Evolutionary conservation across 2,113 vertebrate genomes (phyloP).

Genomic region (Probosciger aterrimus): DNA sequence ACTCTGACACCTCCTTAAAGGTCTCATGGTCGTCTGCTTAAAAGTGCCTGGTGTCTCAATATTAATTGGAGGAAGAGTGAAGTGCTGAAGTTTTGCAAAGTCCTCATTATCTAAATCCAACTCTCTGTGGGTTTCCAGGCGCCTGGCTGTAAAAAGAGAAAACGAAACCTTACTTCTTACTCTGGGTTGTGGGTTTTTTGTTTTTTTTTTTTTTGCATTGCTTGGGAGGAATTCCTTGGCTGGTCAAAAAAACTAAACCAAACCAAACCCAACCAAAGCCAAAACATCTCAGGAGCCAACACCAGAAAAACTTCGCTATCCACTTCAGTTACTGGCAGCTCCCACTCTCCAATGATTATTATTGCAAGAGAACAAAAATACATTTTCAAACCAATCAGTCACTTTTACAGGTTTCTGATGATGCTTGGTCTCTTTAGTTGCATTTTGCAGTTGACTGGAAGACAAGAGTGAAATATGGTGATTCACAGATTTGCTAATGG

Average conservation of each 20-base stretch:
- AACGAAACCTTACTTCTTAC: not conserved
- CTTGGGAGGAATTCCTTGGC: not conserved
- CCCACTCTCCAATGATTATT: not conserved
- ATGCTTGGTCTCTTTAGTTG: not conserved
- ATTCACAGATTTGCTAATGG: not conserved
- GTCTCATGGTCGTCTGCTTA: not conserved
- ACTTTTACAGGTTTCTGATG: not conserved
- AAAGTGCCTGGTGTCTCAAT: not conserved
- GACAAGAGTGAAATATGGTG: not conserved
- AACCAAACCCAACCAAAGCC: not conserved
- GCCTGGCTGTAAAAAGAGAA: slow-evolving; percentile 66
- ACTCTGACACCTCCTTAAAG: slow-evolving; percentile 70
- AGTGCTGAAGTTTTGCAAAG: slow-evolving; percentile 38
- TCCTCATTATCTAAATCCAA: slow-evolving; percentile 68
- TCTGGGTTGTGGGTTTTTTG: too few species aligned
- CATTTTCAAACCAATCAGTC: not conserved
- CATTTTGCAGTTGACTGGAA: not conserved
- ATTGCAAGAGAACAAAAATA: not conserved
- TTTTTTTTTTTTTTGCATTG: not conserved
- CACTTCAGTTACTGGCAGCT: not conserved
- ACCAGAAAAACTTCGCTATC: not conserved
- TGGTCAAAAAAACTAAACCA: not conserved
- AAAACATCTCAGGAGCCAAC: not conserved
- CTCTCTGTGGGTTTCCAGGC: slow-evolving; percentile 72
- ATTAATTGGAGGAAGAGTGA: slow-evolving; percentile 39